Percentiles rank a stretch among this genome's conserved stretches.
These are phyloP conservation scores for Crotalus adamanteus DNA, from an alignment of 2,797 vertebrate species.

Conservation along the genomic window DNA sequence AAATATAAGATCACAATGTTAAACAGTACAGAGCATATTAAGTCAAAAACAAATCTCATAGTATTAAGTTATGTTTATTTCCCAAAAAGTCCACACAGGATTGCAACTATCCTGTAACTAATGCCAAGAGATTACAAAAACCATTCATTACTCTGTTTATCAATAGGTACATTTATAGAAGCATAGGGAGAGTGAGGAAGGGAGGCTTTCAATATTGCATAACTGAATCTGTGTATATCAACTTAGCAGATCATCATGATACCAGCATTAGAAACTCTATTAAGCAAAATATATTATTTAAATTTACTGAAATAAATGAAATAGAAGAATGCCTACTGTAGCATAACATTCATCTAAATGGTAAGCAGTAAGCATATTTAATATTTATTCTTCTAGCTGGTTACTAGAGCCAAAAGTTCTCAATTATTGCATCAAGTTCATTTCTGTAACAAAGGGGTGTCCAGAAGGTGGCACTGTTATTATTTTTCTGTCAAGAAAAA, in stretches of 20 bases:
- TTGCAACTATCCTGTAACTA: background rate
- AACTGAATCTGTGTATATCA: background rate
- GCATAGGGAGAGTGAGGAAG: too few species aligned
- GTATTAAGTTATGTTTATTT: background rate
- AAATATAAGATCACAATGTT: background rate
- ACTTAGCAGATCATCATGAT: background rate
- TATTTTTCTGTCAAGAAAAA: background rate
- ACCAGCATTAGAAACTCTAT: background rate
- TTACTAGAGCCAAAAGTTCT: background rate
- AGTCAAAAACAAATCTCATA: background rate
- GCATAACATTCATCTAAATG: background rate
- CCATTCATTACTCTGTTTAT: background rate
- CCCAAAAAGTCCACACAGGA: background rate
- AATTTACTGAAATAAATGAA: background rate
- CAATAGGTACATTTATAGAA: background rate
- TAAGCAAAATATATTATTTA: background rate
- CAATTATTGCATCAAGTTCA: accelerated
- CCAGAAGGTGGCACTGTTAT: slow-evolving; percentile 35
- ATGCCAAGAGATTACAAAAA: background rate
- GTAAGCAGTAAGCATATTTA: background rate
- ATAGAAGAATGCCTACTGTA: background rate
- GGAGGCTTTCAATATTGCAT: background rate
- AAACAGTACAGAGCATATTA: background rate
- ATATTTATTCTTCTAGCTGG: background rate
- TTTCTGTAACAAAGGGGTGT: background rate